Conservation (phyloP, 2,797 vertebrate genomes). For the Heliangelus exortis region DNA sequence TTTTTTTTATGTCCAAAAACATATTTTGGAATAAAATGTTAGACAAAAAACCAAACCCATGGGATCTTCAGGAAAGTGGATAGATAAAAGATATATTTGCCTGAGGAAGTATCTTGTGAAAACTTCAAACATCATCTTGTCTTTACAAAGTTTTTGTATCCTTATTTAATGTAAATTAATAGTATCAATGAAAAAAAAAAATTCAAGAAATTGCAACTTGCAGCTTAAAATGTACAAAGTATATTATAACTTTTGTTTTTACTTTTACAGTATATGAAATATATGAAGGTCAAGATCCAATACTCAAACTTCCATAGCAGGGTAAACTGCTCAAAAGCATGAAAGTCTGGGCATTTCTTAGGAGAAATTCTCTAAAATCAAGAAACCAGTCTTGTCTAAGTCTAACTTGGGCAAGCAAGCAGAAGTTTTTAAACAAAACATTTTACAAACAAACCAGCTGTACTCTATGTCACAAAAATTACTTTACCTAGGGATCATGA, state of each 20-base stretch:
- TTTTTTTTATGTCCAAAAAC: no score
- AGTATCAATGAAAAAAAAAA: background rate
- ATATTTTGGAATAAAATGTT: background rate
- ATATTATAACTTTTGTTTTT: background rate
- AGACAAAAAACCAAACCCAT: background rate
- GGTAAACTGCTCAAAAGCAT: background rate
- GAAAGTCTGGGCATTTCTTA: background rate
- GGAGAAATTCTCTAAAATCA: background rate
- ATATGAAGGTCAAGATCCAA: background rate
- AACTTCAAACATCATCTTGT: background rate
- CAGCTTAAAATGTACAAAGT: background rate
- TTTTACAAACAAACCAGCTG: background rate
- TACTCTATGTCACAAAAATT: background rate
- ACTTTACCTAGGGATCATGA: background rate
- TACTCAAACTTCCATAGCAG: background rate
- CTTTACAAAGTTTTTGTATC: background rate
- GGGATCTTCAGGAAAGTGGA: background rate
- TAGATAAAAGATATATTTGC: background rate
- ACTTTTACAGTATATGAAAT: background rate
- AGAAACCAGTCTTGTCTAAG: background rate
- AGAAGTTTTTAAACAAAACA: background rate
- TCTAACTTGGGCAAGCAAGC: background rate
- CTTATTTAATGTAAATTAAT: background rate
- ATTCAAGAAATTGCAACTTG: background rate
- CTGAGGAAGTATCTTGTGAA: background rate